Evolutionary conservation across 2,113 vertebrate genomes (phyloP).

Genomic region (Podocnemis expansa): DNA sequence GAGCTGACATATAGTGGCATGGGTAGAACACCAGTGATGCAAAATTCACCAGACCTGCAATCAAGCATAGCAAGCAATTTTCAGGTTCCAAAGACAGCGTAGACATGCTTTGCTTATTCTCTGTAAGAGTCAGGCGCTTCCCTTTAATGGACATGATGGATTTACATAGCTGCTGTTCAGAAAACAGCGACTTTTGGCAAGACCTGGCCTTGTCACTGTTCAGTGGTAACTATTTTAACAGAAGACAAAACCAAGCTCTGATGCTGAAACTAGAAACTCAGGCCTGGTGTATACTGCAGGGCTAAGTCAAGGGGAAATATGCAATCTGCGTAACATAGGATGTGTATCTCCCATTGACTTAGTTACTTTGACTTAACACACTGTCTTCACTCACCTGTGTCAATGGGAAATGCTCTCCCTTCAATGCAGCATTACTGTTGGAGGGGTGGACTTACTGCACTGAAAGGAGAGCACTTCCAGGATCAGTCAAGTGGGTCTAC

Average conservation of each 20-base stretch:
- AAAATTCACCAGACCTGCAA: slow-evolving; percentile 56
- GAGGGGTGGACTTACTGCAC: no score
- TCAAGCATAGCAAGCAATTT: slow-evolving; percentile 48
- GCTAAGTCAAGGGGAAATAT: no score
- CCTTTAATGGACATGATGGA: not conserved
- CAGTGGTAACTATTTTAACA: not conserved
- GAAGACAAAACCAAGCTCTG: not conserved
- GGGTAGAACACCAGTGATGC: slow-evolving; percentile 38
- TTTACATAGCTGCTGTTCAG: not conserved
- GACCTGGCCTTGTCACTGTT: not conserved
- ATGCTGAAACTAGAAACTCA: not conserved
- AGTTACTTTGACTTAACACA: no score
- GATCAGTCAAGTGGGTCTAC: no score
- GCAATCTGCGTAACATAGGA: no score
- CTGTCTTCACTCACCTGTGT: no score
- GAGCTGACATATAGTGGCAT: slow-evolving; percentile 55
- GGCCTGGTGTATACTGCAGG: no score
- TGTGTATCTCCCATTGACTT: no score
- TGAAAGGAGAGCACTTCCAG: no score
- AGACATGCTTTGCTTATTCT: slow-evolving; percentile 43
- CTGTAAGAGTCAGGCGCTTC: slow-evolving; percentile 3
- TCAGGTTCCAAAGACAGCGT: slow-evolving; percentile 8
- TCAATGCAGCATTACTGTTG: no score
- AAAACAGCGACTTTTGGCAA: not conserved
- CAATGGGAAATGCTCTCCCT: no score